A percentile compares a stretch with the other conserved stretches of the same genome.
phyloP scores from a whole-genome alignment of 2,888 invertebrate species.

The Athalia cordata region DNA sequence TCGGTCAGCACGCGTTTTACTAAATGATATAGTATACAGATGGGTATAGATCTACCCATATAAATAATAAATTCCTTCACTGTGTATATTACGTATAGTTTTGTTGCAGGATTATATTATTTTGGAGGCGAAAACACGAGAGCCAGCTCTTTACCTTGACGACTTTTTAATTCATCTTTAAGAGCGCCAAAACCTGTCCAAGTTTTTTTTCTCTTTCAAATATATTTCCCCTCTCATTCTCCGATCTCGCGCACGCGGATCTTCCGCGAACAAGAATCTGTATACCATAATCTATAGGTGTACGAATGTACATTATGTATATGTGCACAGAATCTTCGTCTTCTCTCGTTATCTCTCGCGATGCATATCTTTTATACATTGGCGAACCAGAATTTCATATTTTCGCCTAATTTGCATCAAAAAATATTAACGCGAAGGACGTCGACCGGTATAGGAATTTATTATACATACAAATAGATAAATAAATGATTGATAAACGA shows the following conservation, averaged over 20 bases:
- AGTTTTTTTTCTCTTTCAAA: not conserved
- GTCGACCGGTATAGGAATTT: not conserved
- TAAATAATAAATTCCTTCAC: no score
- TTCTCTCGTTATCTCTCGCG: not conserved
- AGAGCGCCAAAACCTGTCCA: not conserved
- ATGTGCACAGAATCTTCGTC: not conserved
- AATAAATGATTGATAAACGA: no score
- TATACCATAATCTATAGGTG: no score
- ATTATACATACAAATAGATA: not conserved
- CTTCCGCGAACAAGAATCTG: no score
- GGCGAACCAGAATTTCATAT: not conserved
- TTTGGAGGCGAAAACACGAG: not conserved
- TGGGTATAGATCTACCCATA: no score
- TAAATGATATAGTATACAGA: no score
- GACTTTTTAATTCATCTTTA: constrained; percentile 37
- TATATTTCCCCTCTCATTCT: not conserved
- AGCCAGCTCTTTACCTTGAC: constrained; percentile 26
- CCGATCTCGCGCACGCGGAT: no score
- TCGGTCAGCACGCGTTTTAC: no score
- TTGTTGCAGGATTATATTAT: not conserved
- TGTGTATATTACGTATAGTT: no score
- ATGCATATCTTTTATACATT: not conserved
- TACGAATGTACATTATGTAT: no score
- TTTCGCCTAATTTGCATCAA: not conserved
- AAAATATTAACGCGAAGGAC: not conserved